A percentile compares a stretch with the other conserved stretches of the same genome.
These are phyloP conservation scores for Spodoptera exigua DNA, from an alignment of 2,888 invertebrate genomes.

Conservation along the genomic window DNA sequence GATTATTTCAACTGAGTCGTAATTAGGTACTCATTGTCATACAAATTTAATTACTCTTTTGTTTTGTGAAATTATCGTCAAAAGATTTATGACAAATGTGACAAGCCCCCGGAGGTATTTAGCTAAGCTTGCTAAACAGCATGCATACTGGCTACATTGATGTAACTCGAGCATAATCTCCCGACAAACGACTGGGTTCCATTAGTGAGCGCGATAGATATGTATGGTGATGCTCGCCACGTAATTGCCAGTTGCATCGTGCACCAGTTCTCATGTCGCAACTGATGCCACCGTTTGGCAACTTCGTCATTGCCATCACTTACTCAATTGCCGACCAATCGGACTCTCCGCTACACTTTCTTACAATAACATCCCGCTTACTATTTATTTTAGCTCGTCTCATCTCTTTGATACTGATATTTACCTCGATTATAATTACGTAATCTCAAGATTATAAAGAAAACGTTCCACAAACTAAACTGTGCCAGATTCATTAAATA, in stretches of 20 bases:
- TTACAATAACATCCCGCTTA: conserved; percentile 39
- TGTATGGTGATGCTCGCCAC: conserved; percentile 14
- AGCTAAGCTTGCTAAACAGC: too few relatives aligned
- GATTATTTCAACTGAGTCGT: not conserved
- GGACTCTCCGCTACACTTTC: conserved; percentile 26
- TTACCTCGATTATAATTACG: conserved; percentile 14
- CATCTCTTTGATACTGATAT: conserved; percentile 34
- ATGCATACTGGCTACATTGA: not conserved
- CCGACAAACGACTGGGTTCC: conserved; percentile 3
- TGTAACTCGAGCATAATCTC: not conserved
- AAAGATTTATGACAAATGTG: too few relatives aligned
- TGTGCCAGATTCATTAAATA: conserved; percentile 14
- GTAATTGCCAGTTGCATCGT: conserved; percentile 27
- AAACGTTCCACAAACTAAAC: conserved; percentile 24
- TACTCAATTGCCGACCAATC: conserved; percentile 45
- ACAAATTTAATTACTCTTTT: not conserved
- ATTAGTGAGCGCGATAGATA: conserved; percentile 12
- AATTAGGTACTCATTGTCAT: not conserved
- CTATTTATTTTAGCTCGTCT: conserved; percentile 32
- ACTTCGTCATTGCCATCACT: conserved; percentile 40
- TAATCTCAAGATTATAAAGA: conserved; percentile 23
- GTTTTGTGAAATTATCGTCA: not conserved
- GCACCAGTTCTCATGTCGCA: conserved; percentile 44
- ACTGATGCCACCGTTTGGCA: conserved; percentile 52
- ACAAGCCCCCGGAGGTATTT: too few relatives aligned